These are phyloP conservation scores for Troglohyphantes excavatus DNA, from an alignment of 2,888 invertebrate genomes.

Conservation along the genomic window DNA sequence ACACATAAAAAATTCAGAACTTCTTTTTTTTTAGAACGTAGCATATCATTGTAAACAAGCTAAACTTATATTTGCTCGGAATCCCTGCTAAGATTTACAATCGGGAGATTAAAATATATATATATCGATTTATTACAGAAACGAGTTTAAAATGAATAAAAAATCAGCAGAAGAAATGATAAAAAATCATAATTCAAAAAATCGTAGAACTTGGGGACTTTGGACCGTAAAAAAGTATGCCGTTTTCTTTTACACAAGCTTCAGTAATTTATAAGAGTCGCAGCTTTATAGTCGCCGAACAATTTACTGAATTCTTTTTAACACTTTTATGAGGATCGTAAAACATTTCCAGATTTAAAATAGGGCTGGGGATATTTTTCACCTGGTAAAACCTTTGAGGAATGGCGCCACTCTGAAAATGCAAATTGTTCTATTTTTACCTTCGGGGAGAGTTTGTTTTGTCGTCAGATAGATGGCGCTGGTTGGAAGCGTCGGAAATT, in stretches of 20 bases:
- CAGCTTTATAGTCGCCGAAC: constrained; percentile 43
- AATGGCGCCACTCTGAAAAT: constrained; percentile 3
- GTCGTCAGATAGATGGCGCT: constrained; percentile 36
- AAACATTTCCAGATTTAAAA: constrained; percentile 56
- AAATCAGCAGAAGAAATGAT: constrained; percentile 33
- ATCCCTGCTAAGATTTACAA: constrained; percentile 9
- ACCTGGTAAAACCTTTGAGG: constrained; percentile 45
- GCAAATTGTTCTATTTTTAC: constrained; percentile 40
- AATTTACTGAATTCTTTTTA: constrained; percentile 65
- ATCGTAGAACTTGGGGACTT: constrained; percentile 21
- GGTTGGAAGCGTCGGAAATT: neutral
- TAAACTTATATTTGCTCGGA: neutral
- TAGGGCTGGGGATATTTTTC: constrained; percentile 39
- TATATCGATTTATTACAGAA: constrained; percentile 1
- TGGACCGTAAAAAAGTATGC: constrained; percentile 17
- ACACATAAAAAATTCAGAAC: neutral
- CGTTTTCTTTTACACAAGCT: neutral
- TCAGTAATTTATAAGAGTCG: constrained; percentile 53
- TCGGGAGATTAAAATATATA: constrained; percentile 18
- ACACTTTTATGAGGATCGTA: constrained; percentile 57
- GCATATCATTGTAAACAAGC: neutral
- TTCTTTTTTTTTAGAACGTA: neutral
- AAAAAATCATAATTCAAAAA: constrained; percentile 68
- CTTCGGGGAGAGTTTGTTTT: neutral
- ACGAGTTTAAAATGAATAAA: neutral